A percentile compares a stretch with the other conserved stretches of the same genome.
Conservation (phyloP, 2,888 invertebrate genomes). For the Protonemura montana region DNA sequence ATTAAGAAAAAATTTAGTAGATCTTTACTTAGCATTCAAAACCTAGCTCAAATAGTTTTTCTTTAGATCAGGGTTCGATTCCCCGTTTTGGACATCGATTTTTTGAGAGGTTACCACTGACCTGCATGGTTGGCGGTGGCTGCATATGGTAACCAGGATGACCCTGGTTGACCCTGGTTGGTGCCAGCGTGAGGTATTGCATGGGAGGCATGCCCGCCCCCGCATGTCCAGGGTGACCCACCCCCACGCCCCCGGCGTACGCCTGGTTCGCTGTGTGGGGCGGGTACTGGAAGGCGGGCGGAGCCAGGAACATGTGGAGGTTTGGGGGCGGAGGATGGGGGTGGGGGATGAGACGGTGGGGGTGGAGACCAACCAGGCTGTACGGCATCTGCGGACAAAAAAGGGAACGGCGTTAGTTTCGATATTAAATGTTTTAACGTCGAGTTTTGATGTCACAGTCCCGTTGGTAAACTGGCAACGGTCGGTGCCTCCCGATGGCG, state of each 20-base stretch:
- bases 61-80: too few species aligned
- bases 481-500: too few species aligned
- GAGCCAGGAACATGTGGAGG: constrained; percentile 62
- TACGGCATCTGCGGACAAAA: constrained; percentile 62
- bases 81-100: background rate
- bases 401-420: too few species aligned
- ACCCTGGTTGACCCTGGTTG: constrained; percentile 57
- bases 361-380: constrained; percentile 64
- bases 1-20: too few species aligned
- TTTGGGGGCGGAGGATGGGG: constrained; percentile 60
- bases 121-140: constrained; percentile 41
- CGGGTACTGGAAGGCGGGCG: constrained; percentile 61
- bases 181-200: constrained; percentile 57
- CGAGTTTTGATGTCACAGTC: too few species aligned
- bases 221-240: constrained; percentile 31
- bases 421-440: too few species aligned
- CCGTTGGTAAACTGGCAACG: too few species aligned
- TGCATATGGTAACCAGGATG: constrained; percentile 56
- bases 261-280: constrained; percentile 52
- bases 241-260: constrained; percentile 50
- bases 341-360: constrained; percentile 59
- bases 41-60: too few species aligned
- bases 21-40: too few species aligned
- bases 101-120: background rate
- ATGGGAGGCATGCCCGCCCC: constrained; percentile 55